These are phyloP conservation scores for Scomberomorus guttatus DNA, from an alignment of 2,797 vertebrate genomes.

Conservation along the genomic window DNA sequence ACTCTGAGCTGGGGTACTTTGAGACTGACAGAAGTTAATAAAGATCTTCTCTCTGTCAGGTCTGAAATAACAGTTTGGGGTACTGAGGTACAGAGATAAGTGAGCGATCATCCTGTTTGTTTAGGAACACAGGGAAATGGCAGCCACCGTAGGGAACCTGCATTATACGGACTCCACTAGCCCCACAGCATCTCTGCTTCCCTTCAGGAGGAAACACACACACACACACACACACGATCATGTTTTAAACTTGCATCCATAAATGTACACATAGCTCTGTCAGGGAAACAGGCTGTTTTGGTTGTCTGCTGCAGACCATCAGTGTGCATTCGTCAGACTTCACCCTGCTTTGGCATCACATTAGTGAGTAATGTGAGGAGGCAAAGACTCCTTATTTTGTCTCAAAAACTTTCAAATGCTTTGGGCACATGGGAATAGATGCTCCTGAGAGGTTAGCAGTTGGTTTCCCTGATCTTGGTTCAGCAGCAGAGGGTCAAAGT, in stretches of 20 bases:
- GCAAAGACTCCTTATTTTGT: conserved; percentile 36
- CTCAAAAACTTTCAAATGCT: conserved; percentile 13
- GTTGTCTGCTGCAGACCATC: conserved; percentile 32
- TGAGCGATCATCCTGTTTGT: conserved; percentile 66
- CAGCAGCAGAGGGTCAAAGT: background rate
- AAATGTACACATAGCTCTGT: background rate
- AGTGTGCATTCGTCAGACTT: conserved; percentile 2
- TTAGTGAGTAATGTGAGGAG: conserved; percentile 35
- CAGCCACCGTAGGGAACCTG: conserved; percentile 20
- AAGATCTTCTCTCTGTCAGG: conserved; percentile 18
- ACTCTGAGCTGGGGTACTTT: background rate
- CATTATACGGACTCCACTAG: background rate
- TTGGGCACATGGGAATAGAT: conserved; percentile 5
- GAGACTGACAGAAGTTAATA: conserved; percentile 50
- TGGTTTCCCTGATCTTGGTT: background rate
- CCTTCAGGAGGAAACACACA: conserved; percentile 16
- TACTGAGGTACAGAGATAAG: conserved; percentile 45
- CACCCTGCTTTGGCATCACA: conserved; percentile 35
- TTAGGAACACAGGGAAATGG: conserved; percentile 51
- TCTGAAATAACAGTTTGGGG: conserved; percentile 58
- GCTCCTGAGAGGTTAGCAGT: conserved; percentile 1
- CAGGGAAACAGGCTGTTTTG: conserved; percentile 31
- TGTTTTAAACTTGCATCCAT: conserved; percentile 8
- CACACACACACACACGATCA: conserved; percentile 13
- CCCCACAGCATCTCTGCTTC: conserved; percentile 9